Conservation (phyloP, 2,888 invertebrate species). For the Eupithecia dodoneata region DNA sequence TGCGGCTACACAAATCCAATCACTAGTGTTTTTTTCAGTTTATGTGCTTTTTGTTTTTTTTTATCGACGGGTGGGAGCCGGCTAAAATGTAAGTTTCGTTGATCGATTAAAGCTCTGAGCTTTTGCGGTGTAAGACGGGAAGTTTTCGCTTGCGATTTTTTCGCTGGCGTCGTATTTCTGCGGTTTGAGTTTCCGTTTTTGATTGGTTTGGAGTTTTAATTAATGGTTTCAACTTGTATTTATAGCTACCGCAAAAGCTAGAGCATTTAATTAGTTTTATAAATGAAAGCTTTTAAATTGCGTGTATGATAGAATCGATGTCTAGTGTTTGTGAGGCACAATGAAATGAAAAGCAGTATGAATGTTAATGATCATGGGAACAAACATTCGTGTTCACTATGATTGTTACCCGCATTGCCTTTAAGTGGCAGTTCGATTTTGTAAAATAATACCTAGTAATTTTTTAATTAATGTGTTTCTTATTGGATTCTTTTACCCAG, state of each 20-base stretch:
- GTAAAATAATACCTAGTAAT: background rate
- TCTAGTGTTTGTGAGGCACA: slow-evolving; percentile 16
- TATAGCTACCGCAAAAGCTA: slow-evolving; percentile 25
- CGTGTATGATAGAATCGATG: slow-evolving; percentile 2
- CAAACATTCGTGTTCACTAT: slow-evolving; percentile 24
- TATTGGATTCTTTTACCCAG: background rate
- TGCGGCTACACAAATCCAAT: slow-evolving; percentile 30
- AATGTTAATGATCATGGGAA: slow-evolving; percentile 38
- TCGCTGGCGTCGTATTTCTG: slow-evolving; percentile 53
- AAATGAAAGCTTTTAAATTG: slow-evolving; percentile 14
- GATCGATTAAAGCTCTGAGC: slow-evolving; percentile 64
- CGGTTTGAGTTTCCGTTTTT: slow-evolving; percentile 47
- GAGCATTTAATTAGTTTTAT: background rate
- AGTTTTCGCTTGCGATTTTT: slow-evolving; percentile 54
- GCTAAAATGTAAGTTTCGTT: slow-evolving; percentile 64
- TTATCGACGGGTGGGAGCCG: slow-evolving; percentile 51
- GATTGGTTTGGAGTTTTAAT: slow-evolving; percentile 38
- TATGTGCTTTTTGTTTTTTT: slow-evolving; percentile 51
- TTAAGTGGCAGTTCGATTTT: slow-evolving; percentile 7
- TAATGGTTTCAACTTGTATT: slow-evolving; percentile 44
- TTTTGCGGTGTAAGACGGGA: slow-evolving; percentile 56
- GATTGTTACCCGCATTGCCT: slow-evolving; percentile 28
- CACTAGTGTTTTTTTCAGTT: slow-evolving; percentile 45
- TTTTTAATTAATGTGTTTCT: background rate
- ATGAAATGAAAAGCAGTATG: slow-evolving; percentile 25